Percentiles rank a stretch among this genome's conserved stretches.
These are phyloP conservation scores for Spinus pinus DNA, from an alignment of 2,797 vertebrate genomes.

Conservation along the genomic window DNA sequence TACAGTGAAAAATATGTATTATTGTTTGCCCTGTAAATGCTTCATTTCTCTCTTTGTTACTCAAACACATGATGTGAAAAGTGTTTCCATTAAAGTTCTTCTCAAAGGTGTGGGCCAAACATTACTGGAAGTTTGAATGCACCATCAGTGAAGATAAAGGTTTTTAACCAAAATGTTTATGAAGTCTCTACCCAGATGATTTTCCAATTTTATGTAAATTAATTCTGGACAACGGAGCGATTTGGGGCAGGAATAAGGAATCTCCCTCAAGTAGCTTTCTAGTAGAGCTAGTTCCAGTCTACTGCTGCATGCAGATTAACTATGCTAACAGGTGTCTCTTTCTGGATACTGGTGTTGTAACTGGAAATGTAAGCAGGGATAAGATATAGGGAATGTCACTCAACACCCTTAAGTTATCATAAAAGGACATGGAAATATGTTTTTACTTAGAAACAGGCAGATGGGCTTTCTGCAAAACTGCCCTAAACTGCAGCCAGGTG, in stretches of 20 bases:
- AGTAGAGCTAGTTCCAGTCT: not conserved
- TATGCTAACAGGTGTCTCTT: not conserved
- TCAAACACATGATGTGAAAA: not conserved
- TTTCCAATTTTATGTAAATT: not conserved
- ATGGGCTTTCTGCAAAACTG: not conserved
- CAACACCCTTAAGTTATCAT: not conserved
- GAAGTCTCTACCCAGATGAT: not conserved
- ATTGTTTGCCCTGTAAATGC: not conserved
- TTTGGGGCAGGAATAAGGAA: not conserved
- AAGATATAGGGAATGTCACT: not conserved
- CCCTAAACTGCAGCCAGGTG: not conserved
- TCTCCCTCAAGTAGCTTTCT: not conserved
- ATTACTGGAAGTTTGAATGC: not conserved
- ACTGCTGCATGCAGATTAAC: not conserved
- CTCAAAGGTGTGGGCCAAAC: not conserved
- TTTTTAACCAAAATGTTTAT: not conserved
- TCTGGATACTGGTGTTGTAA: not conserved
- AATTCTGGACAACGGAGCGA: not conserved
- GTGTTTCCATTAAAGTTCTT: not conserved
- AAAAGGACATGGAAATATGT: not conserved
- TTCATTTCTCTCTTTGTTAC: not conserved
- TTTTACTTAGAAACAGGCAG: not conserved
- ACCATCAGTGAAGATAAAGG: not conserved
- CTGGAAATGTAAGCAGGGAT: not conserved
- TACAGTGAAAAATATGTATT: not conserved